Evolutionary conservation across 2,888 invertebrate species (phyloP).

Genomic region (Diarsia mendica): DNA sequence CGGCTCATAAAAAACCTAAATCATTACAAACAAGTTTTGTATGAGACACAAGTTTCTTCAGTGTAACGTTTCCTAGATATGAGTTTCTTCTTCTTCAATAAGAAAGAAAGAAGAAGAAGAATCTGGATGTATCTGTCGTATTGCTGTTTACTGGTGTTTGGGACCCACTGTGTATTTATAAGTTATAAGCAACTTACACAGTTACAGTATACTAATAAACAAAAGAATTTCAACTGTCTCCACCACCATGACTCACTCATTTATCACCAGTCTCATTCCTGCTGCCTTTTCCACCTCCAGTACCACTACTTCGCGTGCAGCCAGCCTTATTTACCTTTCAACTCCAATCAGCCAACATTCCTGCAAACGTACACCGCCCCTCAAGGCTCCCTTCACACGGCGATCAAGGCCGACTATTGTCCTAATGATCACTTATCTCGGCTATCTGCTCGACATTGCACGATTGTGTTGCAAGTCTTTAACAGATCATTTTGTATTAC

Average conservation of each 20-base stretch:
- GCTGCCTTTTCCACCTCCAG: background rate
- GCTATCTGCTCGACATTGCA: conserved; percentile 59
- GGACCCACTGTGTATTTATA: too few relatives aligned
- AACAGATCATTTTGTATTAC: conserved; percentile 44
- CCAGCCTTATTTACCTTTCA: conserved; percentile 46
- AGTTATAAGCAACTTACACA: too few relatives aligned
- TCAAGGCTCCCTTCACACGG: conserved; percentile 66
- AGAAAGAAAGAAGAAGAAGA: too few relatives aligned
- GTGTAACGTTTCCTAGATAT: too few relatives aligned
- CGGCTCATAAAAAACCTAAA: too few relatives aligned
- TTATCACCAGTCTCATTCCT: background rate
- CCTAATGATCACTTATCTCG: conserved; percentile 62
- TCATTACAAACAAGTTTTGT: too few relatives aligned
- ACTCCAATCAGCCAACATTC: conserved; percentile 48
- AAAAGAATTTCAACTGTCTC: background rate
- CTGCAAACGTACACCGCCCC: conserved; percentile 39
- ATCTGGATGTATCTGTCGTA: background rate
- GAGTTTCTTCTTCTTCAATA: too few relatives aligned
- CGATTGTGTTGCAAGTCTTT: conserved; percentile 50
- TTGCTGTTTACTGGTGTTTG: background rate
- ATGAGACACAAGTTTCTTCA: too few relatives aligned
- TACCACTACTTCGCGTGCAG: background rate
- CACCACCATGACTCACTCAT: background rate
- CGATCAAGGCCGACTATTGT: conserved; percentile 65
- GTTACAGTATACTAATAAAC: too few relatives aligned